Base-by-base conservation (phyloP, 2,888 invertebrate genomes). In the Poecilus cupreus region DNA sequence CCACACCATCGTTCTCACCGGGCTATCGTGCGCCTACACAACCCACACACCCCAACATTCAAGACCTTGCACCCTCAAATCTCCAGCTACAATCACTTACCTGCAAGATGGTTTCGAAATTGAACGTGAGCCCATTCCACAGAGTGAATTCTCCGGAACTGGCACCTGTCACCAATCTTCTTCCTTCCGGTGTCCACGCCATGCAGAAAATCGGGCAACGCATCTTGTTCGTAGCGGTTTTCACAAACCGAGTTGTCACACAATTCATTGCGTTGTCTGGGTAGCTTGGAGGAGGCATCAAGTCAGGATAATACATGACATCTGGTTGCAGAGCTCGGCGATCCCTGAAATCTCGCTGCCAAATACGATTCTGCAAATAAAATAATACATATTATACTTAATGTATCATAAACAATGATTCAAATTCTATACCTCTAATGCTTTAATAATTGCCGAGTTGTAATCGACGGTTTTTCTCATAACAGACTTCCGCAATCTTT, bases 121-220 rank as follows among this genome's bases (percentile, higher is more conserved):
- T 99, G 90, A 99, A 99, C n/a, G 99, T 99, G 26, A 99, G 92
- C 32, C 99, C 99, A 91, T 99, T 99, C 99, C 99, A 99, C 2
- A 99, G 91, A 0, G 99, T 99, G 88, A 99, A 99, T 90, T 99
- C 99, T 57, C 99, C 99, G 80, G 98, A 98, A 26, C 99, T 99
- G 20, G 99, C 99, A 8, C 99, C 99, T 0, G 99, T 99, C 4
- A 99, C 97, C 83, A 99, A 91, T 85, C 99, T 93, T 84, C 99
- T 93, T 11, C 99, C 99, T 90, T 99, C 99, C 0, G 99, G 99
- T 4, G 99, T 99, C 99, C 99, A 99, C 11, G 98, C 97, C 88
- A 99, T 95, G 86, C 98, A 97, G 89, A 99, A 99, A 86, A 99
- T 98, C 0, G 99, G 99, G 90, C 99, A 99, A 85, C 98, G 93